Conservation (phyloP, 2,113 vertebrate genomes). For the Hyperopisus bebe region DNA sequence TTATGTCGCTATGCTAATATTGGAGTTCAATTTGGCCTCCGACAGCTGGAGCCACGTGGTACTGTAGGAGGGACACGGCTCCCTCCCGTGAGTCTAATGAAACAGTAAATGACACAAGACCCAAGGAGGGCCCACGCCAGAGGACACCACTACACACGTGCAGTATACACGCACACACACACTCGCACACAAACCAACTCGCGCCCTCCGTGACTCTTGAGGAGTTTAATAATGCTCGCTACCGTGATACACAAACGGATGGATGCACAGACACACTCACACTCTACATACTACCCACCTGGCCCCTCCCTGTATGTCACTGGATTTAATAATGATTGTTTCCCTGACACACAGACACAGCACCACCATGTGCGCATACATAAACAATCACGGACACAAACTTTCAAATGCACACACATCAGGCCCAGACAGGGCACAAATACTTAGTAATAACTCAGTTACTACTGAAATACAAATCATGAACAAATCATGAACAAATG, state of each 20-base stretch:
- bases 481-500: no score
- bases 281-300: neutral
- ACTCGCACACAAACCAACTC: no score
- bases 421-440: no score
- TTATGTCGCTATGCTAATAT: constrained; percentile 35
- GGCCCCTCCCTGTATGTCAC: neutral
- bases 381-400: neutral
- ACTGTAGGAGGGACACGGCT: constrained; percentile 42
- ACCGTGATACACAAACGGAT: neutral
- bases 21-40: constrained; percentile 37
- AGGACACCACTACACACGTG: constrained; percentile 26
- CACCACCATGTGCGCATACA: neutral
- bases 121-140: constrained; percentile 39
- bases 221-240: neutral
- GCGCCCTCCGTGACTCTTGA: neutral
- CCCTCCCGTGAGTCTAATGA: constrained; percentile 53
- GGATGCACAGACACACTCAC: neutral
- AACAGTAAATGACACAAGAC: constrained; percentile 52
- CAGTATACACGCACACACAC: neutral
- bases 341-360: neutral
- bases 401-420: neutral
- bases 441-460: no score
- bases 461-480: no score
- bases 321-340: neutral
- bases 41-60: constrained; percentile 17